Evolutionary conservation across 2,888 invertebrate genomes (phyloP), one percentile per base, ranked within the genome.

Genomic region (Apocheima hispidaria): DNA sequence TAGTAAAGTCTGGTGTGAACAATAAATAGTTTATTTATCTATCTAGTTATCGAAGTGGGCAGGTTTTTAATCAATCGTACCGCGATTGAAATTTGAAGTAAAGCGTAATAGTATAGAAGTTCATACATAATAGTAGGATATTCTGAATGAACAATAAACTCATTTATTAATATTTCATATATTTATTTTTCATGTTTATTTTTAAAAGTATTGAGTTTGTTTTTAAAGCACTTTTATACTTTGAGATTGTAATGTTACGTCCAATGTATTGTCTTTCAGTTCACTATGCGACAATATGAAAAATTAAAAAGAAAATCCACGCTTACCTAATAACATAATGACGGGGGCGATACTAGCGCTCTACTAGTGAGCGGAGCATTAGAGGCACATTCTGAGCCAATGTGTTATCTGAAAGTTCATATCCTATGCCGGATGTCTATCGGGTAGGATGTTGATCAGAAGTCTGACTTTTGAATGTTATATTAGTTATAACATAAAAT

Each of bases 201-300:
- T 40, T 46, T 36, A 16, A 36, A 41, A 21, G 52, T 46, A 49
- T 51, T 58, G 43, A 14, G 21, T 53, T 28, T 40, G 26, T 38
- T 54, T 44, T 56, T 50, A 4, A 60, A 60, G 67, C 72, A 69
- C 67, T 46, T 72, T 63, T 66, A 40, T 61, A 51, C 50, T 57
- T 52, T 48, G 35, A 56, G 2, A 63, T 61, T 67, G 21, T 66
- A 57, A 63, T 38, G 63, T 65, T 64, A 56, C 67, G 69, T 72
- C 69, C 65, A 67, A 70, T 2, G 28, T 55, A 60, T 50, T 40
- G 10, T 41, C 52, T 48, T 43, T 33, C 21, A n/a, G 10, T 40
- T 26, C 48, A 59, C 50, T 28, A 28, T 28, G 28, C 28, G 23
- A 23, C 23, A 23, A 23, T 23, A 36, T 16, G 7, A 16, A 16